Base-by-base conservation (phyloP, 2,797 vertebrate genomes). In the Peromyscus eremicus region DNA sequence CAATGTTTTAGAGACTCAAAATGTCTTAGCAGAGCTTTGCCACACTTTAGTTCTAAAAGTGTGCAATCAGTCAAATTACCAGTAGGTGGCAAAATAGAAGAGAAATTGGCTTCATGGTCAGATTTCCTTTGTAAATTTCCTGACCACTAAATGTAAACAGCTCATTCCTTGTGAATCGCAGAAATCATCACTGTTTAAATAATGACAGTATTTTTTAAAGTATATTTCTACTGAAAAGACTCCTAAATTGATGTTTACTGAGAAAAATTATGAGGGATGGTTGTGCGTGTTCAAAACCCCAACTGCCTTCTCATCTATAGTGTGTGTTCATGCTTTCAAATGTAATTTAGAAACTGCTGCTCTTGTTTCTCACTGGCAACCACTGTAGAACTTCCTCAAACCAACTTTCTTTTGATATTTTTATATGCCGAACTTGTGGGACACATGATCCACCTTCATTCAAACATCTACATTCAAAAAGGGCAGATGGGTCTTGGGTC, bases 71-170 rank as follows among this genome's bases (percentile, higher is more conserved):
- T 40, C 66, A 19, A 0, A 2, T 89, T 0, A 92, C 86, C 96
- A 95, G 2, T 77, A 94, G 97, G 52, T 96, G 96, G 83, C 32
- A 6, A 8, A 27, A 84, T 86, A 90, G 46, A 87, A n/a, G n/a
- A 92, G 12, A 97, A 87, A 4, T 43, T 71, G 62, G 21, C 37
- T 29, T 71, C 4, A 3, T 34, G 29, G 55, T 27, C 11, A 32
- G 2, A 16, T 16, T 32, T 71, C 2, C 4, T 0, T 79, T 19
- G 66, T 27, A 12, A 32, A 52, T 73, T 88, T 88, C 79, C 77
- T 4, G 76, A 57, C 9, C 2, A 4, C 19, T 91, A 49, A 62
- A 62, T 91, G 86, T 71, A n/a, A 95, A 71, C 75, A 87, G 57
- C 25, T 62, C 0, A 57, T 82, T 89, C 37, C 11, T 57, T 85